These are phyloP conservation scores for Chouioia cunea DNA, from an alignment of 2,888 invertebrate genomes.

Conservation along the genomic window DNA sequence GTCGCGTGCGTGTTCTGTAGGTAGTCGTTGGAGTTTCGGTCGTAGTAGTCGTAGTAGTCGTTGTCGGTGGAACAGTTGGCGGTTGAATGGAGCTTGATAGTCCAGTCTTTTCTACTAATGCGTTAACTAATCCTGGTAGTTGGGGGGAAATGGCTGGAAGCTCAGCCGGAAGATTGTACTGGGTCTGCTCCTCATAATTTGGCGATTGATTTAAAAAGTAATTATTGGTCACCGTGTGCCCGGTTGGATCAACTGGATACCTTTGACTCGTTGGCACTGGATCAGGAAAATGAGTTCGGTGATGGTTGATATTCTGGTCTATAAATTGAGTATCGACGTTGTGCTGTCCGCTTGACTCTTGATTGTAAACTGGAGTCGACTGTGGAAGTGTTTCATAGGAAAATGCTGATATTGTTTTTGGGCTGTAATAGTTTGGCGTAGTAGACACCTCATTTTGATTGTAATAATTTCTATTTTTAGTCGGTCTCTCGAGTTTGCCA, in stretches of 20 bases:
- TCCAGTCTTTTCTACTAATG: slow-evolving; percentile 71
- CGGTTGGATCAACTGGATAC: slow-evolving; percentile 50
- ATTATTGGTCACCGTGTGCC: slow-evolving; percentile 44
- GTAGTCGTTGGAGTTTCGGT: slow-evolving; percentile 57
- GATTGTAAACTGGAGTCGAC: slow-evolving; percentile 52
- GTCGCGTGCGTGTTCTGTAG: slow-evolving; percentile 58
- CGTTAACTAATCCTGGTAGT: slow-evolving; percentile 74
- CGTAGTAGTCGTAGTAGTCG: slow-evolving; percentile 53
- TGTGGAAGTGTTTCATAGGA: slow-evolving; percentile 49
- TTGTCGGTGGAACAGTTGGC: slow-evolving; percentile 53
- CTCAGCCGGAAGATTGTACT: slow-evolving; percentile 72
- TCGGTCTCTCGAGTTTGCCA: slow-evolving; percentile 46
- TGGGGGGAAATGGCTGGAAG: slow-evolving; percentile 73
- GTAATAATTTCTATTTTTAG: slow-evolving; percentile 47
- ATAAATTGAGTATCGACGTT: slow-evolving; percentile 48
- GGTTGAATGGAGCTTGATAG: slow-evolving; percentile 46
- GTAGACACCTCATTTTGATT: slow-evolving; percentile 49
- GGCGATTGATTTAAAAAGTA: slow-evolving; percentile 48
- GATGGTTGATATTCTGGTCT: slow-evolving; percentile 47
- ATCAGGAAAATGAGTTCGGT: slow-evolving; percentile 48
- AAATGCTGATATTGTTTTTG: slow-evolving; percentile 52
- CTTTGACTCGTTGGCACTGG: slow-evolving; percentile 49
- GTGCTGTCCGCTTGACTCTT: slow-evolving; percentile 49
- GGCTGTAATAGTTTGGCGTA: slow-evolving; percentile 51
- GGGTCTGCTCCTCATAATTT: slow-evolving; percentile 60